phyloP scores from a whole-genome alignment of 2,797 vertebrate genomes.

The Fratercula arctica region DNA sequence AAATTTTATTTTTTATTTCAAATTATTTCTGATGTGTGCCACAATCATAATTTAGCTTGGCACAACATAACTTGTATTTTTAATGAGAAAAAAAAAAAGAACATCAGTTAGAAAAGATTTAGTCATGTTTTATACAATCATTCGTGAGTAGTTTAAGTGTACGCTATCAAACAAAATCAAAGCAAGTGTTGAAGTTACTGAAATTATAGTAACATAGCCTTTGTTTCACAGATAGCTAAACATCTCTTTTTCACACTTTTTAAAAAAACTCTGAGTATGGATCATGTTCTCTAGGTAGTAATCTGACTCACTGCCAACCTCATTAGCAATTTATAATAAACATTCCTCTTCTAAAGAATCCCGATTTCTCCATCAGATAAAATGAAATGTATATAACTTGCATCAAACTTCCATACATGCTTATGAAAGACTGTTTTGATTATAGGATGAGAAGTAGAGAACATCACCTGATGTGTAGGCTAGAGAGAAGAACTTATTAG shows the following conservation, averaged over 20 bases:
- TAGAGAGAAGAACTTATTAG: not conserved
- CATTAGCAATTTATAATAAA: constrained; percentile 6
- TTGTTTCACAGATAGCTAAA: not conserved
- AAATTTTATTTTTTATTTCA: not conserved
- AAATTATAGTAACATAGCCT: not conserved
- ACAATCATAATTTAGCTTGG: not conserved
- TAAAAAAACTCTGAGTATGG: not conserved
- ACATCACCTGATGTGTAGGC: not conserved
- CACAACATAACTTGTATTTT: not conserved
- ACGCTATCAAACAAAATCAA: not conserved
- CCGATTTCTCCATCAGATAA: not conserved
- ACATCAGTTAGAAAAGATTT: not conserved
- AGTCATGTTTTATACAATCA: not conserved
- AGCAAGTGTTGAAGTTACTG: not conserved
- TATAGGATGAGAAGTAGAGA: not conserved
- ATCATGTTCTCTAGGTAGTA: not conserved
- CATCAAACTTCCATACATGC: not conserved
- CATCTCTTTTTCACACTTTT: not conserved
- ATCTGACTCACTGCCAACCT: not conserved
- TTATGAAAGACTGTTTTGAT: not conserved
- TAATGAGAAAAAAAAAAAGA: not conserved
- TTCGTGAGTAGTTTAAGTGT: not conserved
- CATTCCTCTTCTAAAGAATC: not conserved
- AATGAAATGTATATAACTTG: not conserved
- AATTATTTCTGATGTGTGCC: not conserved